These are phyloP conservation scores for Latrodectus elegans DNA, from an alignment of 2,888 invertebrate genomes.

Conservation along the genomic window DNA sequence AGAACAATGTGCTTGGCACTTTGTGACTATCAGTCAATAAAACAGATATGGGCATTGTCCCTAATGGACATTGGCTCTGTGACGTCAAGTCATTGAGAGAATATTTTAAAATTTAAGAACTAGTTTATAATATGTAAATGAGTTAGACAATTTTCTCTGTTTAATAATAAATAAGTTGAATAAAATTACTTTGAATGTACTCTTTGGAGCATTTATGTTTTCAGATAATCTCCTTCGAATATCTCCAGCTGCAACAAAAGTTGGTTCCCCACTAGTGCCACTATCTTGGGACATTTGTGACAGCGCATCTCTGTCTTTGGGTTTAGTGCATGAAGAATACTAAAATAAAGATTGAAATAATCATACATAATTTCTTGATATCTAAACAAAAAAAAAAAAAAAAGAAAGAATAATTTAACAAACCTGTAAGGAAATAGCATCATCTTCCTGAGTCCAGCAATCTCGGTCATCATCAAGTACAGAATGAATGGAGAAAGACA, in stretches of 20 bases:
- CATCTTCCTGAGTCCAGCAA: slow-evolving; percentile 97
- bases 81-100: too few species aligned
- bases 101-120: not conserved
- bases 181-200: slow-evolving; percentile 78
- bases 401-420: not conserved
- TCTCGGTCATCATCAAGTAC: slow-evolving; percentile 80
- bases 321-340: slow-evolving; percentile 67
- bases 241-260: slow-evolving; percentile 88
- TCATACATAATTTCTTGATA: not conserved
- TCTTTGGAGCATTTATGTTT: slow-evolving; percentile 81
- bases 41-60: too few species aligned
- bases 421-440: slow-evolving; percentile 88
- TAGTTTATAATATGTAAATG: not conserved
- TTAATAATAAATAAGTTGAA: too few species aligned
- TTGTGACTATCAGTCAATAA: too few species aligned
- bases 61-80: too few species aligned
- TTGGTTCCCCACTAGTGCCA: slow-evolving; percentile 79
- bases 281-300: slow-evolving; percentile 90
- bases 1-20: too few species aligned
- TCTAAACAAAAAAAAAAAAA: not conserved
- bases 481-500: slow-evolving; percentile 76
- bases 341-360: slow-evolving; percentile 17
- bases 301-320: slow-evolving; percentile 82
- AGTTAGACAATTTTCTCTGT: not conserved
- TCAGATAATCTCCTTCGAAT: slow-evolving; percentile 88